Evolutionary conservation across 1,140 invertebrate species (phyloP), one percentile per base, ranked within the genome.

Genomic region (Drosophila navojoa): DNA sequence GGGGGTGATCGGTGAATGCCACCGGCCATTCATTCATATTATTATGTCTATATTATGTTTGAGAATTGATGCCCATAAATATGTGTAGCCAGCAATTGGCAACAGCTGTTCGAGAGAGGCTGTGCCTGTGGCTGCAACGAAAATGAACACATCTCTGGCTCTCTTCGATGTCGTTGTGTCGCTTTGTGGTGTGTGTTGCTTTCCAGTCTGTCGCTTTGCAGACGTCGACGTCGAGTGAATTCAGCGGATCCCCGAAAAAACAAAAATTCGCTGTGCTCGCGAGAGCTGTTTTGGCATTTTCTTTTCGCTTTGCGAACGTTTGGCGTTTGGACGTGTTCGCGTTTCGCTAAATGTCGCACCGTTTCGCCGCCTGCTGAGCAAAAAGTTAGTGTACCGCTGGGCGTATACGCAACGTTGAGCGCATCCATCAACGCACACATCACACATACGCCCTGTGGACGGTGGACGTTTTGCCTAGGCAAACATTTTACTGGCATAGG

Each of bases 221-320:
- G 73, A 5, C 5, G n/a, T 0, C 27, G n/a, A 29, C 29, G 15
- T 16, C 13, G n/a, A 9, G 71, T 86, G 76, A 89, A 89, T 89
- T 89, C 81, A 76, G 81, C 81, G 52, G 60, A 75, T 79, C 75
- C 81, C 80, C 80, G 84, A 76, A 80, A 73, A 2, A 32, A 52
- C 11, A 38, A 11, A 38, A 45, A 44, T 44, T 22, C 19, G 19
- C 19, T 22, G 19, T 15, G 5, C 16, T 45, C 6, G 71, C 16
- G 77, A 53, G 66, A 78, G 57, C 72, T 73, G 19, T 38, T 22
- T 61, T 5, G 69, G 69, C 27, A 53, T 67, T 74, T 89, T 89
- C 84, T 89, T 89, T 89, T 89, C 84, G 84, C 58, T 77, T 84
- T 75, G 79, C 85, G 78, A 89, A 76, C 84, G 84, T 89, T 89